Evolutionary conservation across 1,140 invertebrate species (phyloP).

Genomic region (Phthorimaea operculella): DNA sequence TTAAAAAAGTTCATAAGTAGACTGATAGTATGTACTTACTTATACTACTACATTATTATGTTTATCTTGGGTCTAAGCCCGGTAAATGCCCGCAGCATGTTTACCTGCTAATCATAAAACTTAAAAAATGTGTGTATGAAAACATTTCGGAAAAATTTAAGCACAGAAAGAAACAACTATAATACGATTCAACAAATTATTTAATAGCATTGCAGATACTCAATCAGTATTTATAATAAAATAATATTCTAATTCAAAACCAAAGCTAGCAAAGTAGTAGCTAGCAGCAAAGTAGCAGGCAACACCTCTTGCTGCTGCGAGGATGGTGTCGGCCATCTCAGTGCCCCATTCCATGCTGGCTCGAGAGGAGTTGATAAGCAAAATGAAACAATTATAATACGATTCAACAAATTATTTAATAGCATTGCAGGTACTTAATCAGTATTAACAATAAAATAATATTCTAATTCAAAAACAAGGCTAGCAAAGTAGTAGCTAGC

Average conservation of each 20-base stretch:
- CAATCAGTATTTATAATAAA: too few relatives aligned
- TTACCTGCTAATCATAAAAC: too few relatives aligned
- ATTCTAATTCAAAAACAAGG: slow-evolving; percentile 30
- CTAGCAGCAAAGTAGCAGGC: slow-evolving; percentile 27
- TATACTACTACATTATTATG: too few relatives aligned
- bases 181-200: too few relatives aligned
- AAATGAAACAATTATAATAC: neutral
- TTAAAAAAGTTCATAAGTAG: too few relatives aligned
- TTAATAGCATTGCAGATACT: too few relatives aligned
- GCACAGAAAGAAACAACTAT: too few relatives aligned
- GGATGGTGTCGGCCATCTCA: slow-evolving; percentile 25
- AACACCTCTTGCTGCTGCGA: slow-evolving; percentile 34
- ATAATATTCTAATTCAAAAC: slow-evolving; percentile 20
- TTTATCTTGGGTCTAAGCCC: too few relatives aligned
- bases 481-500: slow-evolving; percentile 26
- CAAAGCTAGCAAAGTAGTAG: slow-evolving; percentile 29
- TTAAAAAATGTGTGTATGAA: too few relatives aligned
- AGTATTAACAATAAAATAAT: neutral
- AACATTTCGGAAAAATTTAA: too few relatives aligned
- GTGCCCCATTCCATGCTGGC: slow-evolving; percentile 46
- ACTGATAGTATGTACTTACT: too few relatives aligned
- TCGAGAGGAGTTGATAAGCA: slow-evolving; percentile 34
- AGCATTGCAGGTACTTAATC: neutral
- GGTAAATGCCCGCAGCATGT: too few relatives aligned
- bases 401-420: neutral